These are phyloP conservation scores for Hylaeus anthracinus DNA, from an alignment of 1,140 invertebrate species.

Conservation along the genomic window DNA sequence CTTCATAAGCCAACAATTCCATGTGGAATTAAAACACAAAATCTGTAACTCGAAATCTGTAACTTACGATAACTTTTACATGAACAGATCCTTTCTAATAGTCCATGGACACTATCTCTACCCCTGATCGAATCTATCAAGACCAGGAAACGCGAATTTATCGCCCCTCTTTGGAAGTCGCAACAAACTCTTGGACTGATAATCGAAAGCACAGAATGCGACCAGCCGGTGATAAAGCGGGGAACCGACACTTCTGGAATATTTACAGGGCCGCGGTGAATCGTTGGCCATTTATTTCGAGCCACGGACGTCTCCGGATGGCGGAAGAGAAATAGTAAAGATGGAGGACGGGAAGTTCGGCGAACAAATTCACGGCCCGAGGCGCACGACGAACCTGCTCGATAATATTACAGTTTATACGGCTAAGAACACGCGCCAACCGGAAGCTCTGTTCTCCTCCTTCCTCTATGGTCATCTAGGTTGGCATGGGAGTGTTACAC, in stretches of 20 bases:
- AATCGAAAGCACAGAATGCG: neutral
- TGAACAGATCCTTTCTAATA: too few relatives aligned
- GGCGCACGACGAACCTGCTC: neutral
- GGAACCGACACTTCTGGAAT: neutral
- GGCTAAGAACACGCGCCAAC: neutral
- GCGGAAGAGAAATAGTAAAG: neutral
- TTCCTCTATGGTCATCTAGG: conserved; percentile 36
- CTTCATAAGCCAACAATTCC: too few relatives aligned
- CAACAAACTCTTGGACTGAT: neutral
- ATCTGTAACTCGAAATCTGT: too few relatives aligned
- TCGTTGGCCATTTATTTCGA: conserved; percentile 6
- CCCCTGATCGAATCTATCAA: too few relatives aligned
- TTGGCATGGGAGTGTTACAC: conserved; percentile 20
- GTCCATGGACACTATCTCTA: too few relatives aligned
- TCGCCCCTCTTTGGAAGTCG: neutral
- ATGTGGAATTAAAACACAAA: too few relatives aligned
- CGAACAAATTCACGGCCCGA: conserved; percentile 11
- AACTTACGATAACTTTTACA: too few relatives aligned
- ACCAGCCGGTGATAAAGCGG: neutral
- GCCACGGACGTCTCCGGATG: too few relatives aligned
- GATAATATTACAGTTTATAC: conserved; percentile 19
- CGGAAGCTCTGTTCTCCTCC: conserved; percentile 13
- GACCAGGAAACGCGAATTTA: neutral
- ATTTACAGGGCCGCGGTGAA: neutral
- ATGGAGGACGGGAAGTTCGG: neutral